A percentile compares a stretch with the other conserved stretches of the same genome.
These are phyloP conservation scores for Pycnomerus fuliginosus DNA, from an alignment of 2,888 invertebrate species.

Conservation along the genomic window DNA sequence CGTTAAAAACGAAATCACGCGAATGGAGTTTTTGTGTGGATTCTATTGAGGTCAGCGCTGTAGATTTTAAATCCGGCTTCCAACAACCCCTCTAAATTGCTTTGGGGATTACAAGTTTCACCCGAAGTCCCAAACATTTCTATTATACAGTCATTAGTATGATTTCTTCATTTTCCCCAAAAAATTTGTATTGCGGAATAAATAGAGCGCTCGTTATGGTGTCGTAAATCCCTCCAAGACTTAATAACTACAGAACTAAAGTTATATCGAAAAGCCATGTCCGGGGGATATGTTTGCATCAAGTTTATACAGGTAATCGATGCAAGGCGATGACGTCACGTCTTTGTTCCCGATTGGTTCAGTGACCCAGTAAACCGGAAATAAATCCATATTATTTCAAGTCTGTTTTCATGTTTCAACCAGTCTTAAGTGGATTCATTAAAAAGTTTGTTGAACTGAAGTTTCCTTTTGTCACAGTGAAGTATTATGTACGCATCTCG, in stretches of 20 bases:
- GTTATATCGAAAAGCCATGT: neutral
- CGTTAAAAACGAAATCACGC: slow-evolving; percentile 4
- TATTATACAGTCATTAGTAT: too few relatives aligned
- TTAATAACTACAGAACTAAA: too few relatives aligned
- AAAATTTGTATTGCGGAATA: too few relatives aligned
- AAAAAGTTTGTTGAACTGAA: too few relatives aligned
- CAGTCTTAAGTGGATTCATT: too few relatives aligned
- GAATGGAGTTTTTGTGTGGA: slow-evolving; percentile 2
- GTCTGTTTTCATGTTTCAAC: too few relatives aligned
- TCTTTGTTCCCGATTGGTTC: slow-evolving; percentile 7
- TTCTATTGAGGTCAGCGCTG: slow-evolving; percentile 1
- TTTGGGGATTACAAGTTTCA: neutral
- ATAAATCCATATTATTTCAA: slow-evolving; percentile 9
- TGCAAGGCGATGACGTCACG: slow-evolving; percentile 11
- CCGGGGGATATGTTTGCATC: too few relatives aligned
- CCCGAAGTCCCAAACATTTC: neutral
- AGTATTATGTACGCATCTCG: too few relatives aligned
- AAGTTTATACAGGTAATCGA: slow-evolving; percentile 12
- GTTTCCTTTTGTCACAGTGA: too few relatives aligned
- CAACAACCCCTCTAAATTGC: neutral
- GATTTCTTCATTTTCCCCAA: too few relatives aligned
- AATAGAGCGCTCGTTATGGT: too few relatives aligned
- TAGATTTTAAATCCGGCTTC: slow-evolving; percentile 2
- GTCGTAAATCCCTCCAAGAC: too few relatives aligned
- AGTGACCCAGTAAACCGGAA: slow-evolving; percentile 8